Evolutionary conservation across 1,140 invertebrate genomes (phyloP), one percentile per base, ranked within the genome.

Genomic region (Diorhabda sublineata): DNA sequence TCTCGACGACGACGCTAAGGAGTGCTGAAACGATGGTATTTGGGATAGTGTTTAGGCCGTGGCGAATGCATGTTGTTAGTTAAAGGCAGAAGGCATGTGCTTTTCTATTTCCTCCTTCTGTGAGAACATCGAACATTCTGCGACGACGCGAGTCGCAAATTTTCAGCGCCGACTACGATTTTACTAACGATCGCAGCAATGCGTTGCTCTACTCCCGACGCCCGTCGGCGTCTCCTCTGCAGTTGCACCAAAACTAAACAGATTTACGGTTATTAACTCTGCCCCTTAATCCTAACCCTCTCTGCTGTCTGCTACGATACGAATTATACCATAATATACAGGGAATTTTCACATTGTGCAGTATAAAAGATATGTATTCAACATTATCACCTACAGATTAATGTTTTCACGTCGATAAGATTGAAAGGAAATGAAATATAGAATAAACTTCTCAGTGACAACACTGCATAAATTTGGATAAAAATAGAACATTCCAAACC

Each of bases 151-250:
- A 45, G 41, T 11, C 42, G 65, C 65, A 43, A 61, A 67, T 67
- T 67, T 59, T 45, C 65, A 61, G 42, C 65, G 42, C 58, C 65
- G 42, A 60, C 59, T 52, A 67, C 65, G 65, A 59, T 67, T 67
- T 61, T 67, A 52, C 65, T 67, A 67, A 67, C 65, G 65, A 67
- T 67, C 64, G 64, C 64, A 9, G 43, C 5, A 43, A 42, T 43
- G n/a, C 59, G 59, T 52, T 52, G 47, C 47, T n/a, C 47, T 52
- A n/a, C 47, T 52, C 63, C 6, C n/a, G 8, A n/a, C 45, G 3
- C 45, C 45, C 45, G 3, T 11, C 45, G 11, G 3, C 11, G 2
- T 11, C 63, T 45, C 45, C 63, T 42, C 58, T 67, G 65, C 58
- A 60, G 9, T 61, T 67, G 65, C 65, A 67, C 65, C 65, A 67